These are phyloP conservation scores for Dolichomitus sp. DNA, from an alignment of 2,888 invertebrate species.

Conservation along the genomic window DNA sequence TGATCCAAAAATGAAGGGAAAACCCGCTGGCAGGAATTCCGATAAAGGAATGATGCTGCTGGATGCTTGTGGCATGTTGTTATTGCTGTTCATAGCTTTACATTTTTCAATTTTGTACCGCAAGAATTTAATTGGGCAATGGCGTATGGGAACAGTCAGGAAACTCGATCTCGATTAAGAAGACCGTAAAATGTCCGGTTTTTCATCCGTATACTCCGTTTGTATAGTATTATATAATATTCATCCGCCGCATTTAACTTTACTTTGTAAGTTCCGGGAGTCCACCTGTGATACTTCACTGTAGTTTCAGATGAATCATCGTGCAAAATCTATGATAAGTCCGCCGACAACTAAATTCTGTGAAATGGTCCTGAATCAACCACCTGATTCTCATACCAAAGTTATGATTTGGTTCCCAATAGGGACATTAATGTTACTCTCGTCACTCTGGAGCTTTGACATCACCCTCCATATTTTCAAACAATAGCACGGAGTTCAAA, in stretches of 20 bases:
- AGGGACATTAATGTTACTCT: neutral
- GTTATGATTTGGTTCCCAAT: neutral
- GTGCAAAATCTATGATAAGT: no score
- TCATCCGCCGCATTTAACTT: no score
- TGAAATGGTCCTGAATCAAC: neutral
- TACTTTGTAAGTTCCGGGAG: no score
- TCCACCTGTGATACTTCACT: no score
- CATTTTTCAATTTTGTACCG: constrained; percentile 33
- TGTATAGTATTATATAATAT: no score
- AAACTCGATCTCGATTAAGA: no score
- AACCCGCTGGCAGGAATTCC: constrained; percentile 47
- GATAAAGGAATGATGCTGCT: constrained; percentile 55
- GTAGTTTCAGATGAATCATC: no score
- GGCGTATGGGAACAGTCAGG: no score
- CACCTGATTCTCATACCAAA: neutral
- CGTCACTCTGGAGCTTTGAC: neutral
- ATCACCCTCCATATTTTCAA: neutral
- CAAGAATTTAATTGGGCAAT: no score
- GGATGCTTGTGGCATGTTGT: constrained; percentile 25
- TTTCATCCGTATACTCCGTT: no score
- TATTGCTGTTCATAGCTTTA: constrained; percentile 56
- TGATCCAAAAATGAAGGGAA: constrained; percentile 59
- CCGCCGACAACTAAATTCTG: no score
- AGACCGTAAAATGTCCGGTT: no score
- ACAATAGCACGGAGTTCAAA: neutral